Base-by-base conservation (phyloP, 1,140 invertebrate genomes). In the Teleogryllus occipitalis region DNA sequence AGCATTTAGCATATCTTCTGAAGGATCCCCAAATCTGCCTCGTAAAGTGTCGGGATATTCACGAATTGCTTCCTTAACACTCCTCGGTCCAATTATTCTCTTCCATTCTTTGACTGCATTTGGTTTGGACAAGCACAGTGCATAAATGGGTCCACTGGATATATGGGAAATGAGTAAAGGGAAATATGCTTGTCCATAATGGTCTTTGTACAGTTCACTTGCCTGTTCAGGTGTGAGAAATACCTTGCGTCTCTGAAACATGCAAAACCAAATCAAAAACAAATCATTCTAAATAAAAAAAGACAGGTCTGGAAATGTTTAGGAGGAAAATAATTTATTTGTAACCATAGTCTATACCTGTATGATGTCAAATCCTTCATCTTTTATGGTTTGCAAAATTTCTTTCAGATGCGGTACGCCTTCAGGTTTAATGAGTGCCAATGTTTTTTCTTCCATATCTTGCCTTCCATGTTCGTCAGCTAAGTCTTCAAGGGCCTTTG, bases 171-270 rank as follows among this genome's bases (percentile, higher is more conserved):
- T 90, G 54, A 96, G 86, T 83, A 91, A 89, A 14, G 92, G 90
- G 83, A 94, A 96, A 81, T 91, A 90, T 18, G 90, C 83, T 75
- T 90, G 89, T 0, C 92, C 92, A 84, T 91, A 93, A 84, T 92
- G 90, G 74, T 95, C 90, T 0, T 86, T 87, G 85, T 95, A 96
- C 81, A 96, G 92, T 84, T 96, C 93, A 7, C 93, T 93, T 0
- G 92, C 93, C 84, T 95, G 91, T 85, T 96, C 94, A 0, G 93
- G 91, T 7, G 92, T 94, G 80, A 97, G 86, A 54, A 89, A 89
- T 0, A 96, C 84, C 82, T 88, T 88, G 80, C 92, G 88, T 83
- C 89, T 90, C 88, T 94, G 87, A 73, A 84, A 84, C 18, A 18
- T 65, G 54, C 7, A 10, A 65, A 54, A 54, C 49, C 8, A 54